A percentile compares a stretch with the other conserved stretches of the same genome.
Conservation (phyloP, 1,140 invertebrate genomes). For the Stenopsyche tienmushanensis region DNA sequence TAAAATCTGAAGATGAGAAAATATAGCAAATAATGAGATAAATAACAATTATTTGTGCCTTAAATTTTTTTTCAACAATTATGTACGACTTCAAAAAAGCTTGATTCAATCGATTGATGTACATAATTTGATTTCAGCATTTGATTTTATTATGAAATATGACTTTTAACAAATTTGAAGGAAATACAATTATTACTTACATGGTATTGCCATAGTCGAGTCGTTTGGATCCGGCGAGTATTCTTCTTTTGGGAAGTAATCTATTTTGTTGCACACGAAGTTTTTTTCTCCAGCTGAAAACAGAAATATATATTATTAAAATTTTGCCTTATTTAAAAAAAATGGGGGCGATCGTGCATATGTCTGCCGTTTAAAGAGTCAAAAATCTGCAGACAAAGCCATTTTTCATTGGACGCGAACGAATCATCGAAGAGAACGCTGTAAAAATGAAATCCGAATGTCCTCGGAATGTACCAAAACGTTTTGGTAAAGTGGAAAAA, state of each 20-base stretch:
- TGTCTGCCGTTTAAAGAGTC: background rate
- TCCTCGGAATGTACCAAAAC: background rate
- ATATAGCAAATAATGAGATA: too few species aligned
- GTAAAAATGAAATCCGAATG: background rate
- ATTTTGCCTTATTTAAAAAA: background rate
- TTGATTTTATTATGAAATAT: too few species aligned
- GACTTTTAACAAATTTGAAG: too few species aligned
- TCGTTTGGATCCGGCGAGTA: constrained; percentile 83
- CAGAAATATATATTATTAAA: constrained; percentile 1
- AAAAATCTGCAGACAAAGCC: background rate
- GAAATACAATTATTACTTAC: too few species aligned
- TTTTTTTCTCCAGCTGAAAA: constrained; percentile 53
- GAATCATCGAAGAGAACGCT: background rate
- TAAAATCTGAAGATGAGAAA: too few species aligned
- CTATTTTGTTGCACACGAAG: constrained; percentile 71
- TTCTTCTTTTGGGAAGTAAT: constrained; percentile 81
- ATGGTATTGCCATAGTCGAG: constrained; percentile 85
- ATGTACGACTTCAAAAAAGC: too few species aligned
- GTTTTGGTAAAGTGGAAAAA: background rate
- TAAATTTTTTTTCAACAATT: too few species aligned
- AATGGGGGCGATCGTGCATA: background rate
- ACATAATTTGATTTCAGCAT: too few species aligned
- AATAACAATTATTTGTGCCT: too few species aligned
- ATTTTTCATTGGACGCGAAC: background rate
- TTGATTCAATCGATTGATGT: too few species aligned